Evolutionary conservation across 2,113 vertebrate genomes (phyloP), one percentile per base, ranked within the genome.

Genomic region (Suncus etruscus): DNA sequence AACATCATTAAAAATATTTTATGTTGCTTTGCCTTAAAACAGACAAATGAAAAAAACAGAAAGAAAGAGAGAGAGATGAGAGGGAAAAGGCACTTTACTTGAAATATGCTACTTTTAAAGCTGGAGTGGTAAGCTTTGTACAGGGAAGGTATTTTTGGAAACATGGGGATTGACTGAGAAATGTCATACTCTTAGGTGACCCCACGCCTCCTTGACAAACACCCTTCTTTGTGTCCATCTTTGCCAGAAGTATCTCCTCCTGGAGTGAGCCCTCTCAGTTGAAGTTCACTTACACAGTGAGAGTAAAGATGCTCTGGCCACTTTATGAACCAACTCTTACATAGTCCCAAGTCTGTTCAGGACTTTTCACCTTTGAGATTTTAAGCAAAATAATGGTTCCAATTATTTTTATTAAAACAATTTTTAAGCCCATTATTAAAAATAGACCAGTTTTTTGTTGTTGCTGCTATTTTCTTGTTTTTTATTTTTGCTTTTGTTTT

Each of bases 131-230:
- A 89, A 94, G 90, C 92, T 61, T 91, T 75, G 74, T 54, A 61
- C 82, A 95, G 94, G 92, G 84, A 96, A 95, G 80, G 69, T 58
- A 91, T 96, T 96, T 96, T 91, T 96, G 87, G 76, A 96, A 94
- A 89, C 73, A 15, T 91, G 95, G 95, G 92, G 47, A 69, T 97
- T 96, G 95, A 86, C 94, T 97, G 90, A 90, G 89, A 82, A 92
- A 95, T 92, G 95, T 96, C 94, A 90, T 69, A 91, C 95, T 77
- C 54, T 96, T 95, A 97, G 95, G 93, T 97, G 96, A 86, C 95
- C 94, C 95, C 89, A 89, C 87, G 92, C 91, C 92, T 94, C 63
- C 92, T 69, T 96, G 94, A 96, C 90, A 92, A 96, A 95, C 87
- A 83, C 96, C 80, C 83, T 94, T 94, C 93, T 94, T 87, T 91